These are phyloP conservation scores for Bos indicus DNA, from an alignment of 2,113 vertebrate genomes.

Conservation along the genomic window DNA sequence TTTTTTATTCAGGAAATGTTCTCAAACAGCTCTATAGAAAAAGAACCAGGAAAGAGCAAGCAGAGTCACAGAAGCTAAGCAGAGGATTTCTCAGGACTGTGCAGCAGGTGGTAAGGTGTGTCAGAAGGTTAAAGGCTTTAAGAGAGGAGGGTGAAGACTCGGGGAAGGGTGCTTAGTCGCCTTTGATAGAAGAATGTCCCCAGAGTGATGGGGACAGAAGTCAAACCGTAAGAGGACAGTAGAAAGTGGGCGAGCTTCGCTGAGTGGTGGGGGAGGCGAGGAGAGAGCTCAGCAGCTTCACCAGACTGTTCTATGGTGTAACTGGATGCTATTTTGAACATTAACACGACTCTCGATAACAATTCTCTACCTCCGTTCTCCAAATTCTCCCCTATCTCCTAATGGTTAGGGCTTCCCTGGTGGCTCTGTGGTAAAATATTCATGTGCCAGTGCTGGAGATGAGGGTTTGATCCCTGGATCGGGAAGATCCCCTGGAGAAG, in stretches of 20 bases:
- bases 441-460: background rate
- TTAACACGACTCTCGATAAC: background rate
- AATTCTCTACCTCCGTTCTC: background rate
- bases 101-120: accelerated
- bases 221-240: background rate
- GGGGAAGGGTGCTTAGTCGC: too few relatives aligned
- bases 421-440: background rate
- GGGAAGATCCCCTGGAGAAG: background rate
- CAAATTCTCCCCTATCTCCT: background rate
- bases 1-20: background rate
- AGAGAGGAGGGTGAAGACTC: background rate
- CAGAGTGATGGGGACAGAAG: background rate
- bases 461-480: background rate
- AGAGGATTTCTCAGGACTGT: background rate
- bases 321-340: background rate
- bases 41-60: background rate
- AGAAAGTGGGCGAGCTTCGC: background rate
- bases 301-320: background rate
- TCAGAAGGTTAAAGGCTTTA: too few relatives aligned
- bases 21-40: background rate
- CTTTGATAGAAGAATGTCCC: background rate
- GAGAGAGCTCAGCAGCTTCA: background rate
- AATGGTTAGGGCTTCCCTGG: background rate
- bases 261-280: accelerated
- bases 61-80: background rate